phyloP scores from a whole-genome alignment of 2,113 vertebrate genomes.

The Pomatorhinus ruficollis region DNA sequence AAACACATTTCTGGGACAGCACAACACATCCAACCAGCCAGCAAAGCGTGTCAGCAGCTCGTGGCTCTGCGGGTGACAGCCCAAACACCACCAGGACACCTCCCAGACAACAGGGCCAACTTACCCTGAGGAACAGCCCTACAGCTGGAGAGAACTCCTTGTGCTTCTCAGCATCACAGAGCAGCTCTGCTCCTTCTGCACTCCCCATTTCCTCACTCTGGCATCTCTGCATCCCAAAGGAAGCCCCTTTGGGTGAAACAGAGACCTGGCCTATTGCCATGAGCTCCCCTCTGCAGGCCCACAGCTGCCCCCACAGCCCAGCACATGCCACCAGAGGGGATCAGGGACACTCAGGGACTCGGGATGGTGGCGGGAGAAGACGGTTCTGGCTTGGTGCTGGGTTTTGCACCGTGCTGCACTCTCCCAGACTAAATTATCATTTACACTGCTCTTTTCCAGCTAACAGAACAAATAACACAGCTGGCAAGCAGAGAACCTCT shows the following conservation, averaged over 20 bases:
- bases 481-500: neutral
- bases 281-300: neutral
- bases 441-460: neutral
- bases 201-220: neutral
- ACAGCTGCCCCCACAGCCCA: neutral
- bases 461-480: neutral
- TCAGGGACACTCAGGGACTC: neutral
- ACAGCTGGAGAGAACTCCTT: neutral
- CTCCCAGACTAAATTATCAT: neutral
- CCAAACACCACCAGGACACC: neutral
- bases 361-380: neutral
- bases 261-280: neutral
- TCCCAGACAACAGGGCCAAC: neutral
- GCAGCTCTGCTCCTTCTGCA: neutral
- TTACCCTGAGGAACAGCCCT: neutral
- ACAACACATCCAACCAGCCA: neutral
- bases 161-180: neutral
- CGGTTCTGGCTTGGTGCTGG: accelerated
- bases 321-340: accelerated
- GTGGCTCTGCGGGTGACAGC: neutral
- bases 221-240: neutral
- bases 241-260: neutral
- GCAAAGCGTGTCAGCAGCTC: neutral
- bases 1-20: neutral
- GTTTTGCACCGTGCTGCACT: neutral